Evolutionary conservation across 1,140 invertebrate species (phyloP).

Genomic region (Dryas iulia): DNA sequence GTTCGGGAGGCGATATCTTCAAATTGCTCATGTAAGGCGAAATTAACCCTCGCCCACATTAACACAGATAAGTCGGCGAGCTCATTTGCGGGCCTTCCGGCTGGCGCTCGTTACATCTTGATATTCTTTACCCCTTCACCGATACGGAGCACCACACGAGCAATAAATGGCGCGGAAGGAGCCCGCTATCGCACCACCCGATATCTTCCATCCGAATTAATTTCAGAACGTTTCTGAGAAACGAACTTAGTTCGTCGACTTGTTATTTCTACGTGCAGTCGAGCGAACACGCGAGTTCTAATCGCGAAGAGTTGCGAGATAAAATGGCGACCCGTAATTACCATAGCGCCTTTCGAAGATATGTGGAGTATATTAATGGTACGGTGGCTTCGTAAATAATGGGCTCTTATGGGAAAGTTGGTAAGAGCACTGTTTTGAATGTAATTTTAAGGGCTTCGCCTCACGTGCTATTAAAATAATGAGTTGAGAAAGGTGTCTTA

Average conservation of each 20-base stretch:
- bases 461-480: conserved; percentile 69
- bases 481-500: conserved; percentile 44
- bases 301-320: conserved; percentile 75
- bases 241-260: conserved; percentile 76
- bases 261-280: conserved; percentile 73
- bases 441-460: conserved; percentile 73
- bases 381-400: conserved; percentile 78
- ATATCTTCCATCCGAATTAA: conserved; percentile 81
- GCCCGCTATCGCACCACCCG: conserved; percentile 71
- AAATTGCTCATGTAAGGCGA: conserved; percentile 77
- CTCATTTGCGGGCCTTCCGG: conserved; percentile 79
- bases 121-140: conserved; percentile 79
- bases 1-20: conserved; percentile 59
- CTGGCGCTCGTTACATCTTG: conserved; percentile 77
- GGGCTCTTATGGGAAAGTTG: conserved; percentile 79
- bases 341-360: conserved; percentile 78
- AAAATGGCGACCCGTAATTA: conserved; percentile 79
- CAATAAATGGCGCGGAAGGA: conserved; percentile 79
- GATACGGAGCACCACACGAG: conserved; percentile 73
- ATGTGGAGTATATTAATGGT: conserved; percentile 79
- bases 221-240: conserved; percentile 71
- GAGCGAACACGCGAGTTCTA: conserved; percentile 69
- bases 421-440: conserved; percentile 74
- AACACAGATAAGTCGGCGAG: conserved; percentile 77
- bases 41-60: conserved; percentile 78